Percentiles rank a stretch among this genome's conserved stretches.
phyloP scores from a whole-genome alignment of 2,113 vertebrate genomes.

The Symphodus melops region DNA sequence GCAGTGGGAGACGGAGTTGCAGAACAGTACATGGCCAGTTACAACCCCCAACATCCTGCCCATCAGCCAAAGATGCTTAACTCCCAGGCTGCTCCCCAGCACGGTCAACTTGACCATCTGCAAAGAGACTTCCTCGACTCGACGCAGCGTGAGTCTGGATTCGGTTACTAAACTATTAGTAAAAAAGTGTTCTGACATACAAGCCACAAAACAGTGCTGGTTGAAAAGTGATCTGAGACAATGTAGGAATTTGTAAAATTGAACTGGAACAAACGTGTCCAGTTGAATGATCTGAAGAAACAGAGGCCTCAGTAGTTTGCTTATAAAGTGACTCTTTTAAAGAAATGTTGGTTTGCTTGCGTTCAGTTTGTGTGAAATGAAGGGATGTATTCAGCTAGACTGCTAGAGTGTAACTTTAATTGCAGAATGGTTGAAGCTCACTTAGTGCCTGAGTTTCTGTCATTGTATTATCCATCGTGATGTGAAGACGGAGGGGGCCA shows the following conservation, averaged over 20 bases:
- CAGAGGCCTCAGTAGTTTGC: neutral
- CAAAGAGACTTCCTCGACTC: constrained; percentile 90
- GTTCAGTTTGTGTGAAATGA: too few relatives aligned
- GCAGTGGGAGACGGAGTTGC: constrained; percentile 59
- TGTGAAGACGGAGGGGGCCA: neutral
- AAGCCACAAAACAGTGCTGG: neutral
- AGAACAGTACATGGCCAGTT: constrained; percentile 86
- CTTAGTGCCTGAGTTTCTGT: neutral
- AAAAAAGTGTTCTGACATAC: neutral
- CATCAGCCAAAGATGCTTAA: constrained; percentile 77
- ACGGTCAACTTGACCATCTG: constrained; percentile 85
- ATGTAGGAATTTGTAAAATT: neutral
- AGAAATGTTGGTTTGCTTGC: neutral
- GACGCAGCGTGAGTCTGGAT: constrained; percentile 85
- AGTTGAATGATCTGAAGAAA: neutral
- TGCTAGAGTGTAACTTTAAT: neutral
- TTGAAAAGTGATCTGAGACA: neutral
- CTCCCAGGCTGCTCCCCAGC: constrained; percentile 70
- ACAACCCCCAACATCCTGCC: constrained; percentile 87
- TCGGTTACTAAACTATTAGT: neutral
- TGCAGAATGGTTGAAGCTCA: neutral
- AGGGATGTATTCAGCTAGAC: too few relatives aligned
- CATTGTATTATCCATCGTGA: neutral
- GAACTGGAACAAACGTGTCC: neutral
- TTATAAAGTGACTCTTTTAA: neutral